Evolutionary conservation across 1,140 invertebrate genomes (phyloP), one percentile per base, ranked within the genome.

Genomic region (Bombus turneri): DNA sequence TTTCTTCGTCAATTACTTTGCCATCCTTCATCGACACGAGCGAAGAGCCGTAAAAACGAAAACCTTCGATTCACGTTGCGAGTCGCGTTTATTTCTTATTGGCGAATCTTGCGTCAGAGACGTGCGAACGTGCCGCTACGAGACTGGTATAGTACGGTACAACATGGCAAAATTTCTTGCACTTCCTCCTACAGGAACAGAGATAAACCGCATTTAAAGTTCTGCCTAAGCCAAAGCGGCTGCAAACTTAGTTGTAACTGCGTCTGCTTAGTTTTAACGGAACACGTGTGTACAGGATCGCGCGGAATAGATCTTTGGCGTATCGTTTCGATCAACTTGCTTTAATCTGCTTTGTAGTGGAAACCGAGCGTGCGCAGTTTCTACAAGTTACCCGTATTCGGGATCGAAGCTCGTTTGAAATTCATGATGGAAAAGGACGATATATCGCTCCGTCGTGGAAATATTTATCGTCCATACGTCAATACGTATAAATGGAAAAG

Each of bases 161-260:
- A 39, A 39, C 28, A 10, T 41, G 4, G 15, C 2, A 25, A 73
- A 43, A 43, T 31, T 73, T 43, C n/a, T 22, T n/a, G 28, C 28
- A 1, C 34, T 9, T 25, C 3, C 15, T 47, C 3, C 3, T 47
- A 22, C 25, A 18, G 39, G 15, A 43, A n/a, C 59, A 13, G 59
- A n/a, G 59, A 73, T 47, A 73, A 73, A 73, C 41, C 39, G n/a
- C n/a, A 41, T 73, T 73, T 43, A 73, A 73, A 73, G 13, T 73
- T 73, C 28, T 22, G 28, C 6, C 5, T 73, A 43, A 71, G 37
- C 34, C 25, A 71, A 47, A 73, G 71, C 71, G 71, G 8, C n/a
- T 22, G 41, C 28, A 47, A 73, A 73, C 71, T 73, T 47, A 47
- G 71, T 73, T 31, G 71, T 10, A 73, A 47, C 41, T 73, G 41